Evolutionary conservation across 1,140 invertebrate genomes (phyloP).

Genomic region (Drosophila arizonae): DNA sequence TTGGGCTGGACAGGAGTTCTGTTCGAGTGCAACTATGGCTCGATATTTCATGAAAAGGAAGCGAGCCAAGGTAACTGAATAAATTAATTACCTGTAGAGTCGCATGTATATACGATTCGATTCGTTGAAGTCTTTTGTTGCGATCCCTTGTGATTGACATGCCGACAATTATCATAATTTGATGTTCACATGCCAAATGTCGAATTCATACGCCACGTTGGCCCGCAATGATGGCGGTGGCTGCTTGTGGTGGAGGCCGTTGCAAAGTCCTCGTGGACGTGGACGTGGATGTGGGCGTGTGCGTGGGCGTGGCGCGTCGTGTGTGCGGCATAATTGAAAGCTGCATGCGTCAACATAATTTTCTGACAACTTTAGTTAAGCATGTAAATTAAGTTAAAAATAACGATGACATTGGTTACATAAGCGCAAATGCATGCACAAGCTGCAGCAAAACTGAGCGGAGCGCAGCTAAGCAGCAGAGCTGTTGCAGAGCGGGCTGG

Average conservation of each 20-base stretch:
- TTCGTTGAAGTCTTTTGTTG: slow-evolving; percentile 5
- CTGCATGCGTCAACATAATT: slow-evolving; percentile 81
- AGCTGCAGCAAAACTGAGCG: slow-evolving; percentile 18
- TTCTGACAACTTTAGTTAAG: slow-evolving; percentile 81
- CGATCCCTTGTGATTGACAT: slow-evolving; percentile 37
- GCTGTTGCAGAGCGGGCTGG: neutral
- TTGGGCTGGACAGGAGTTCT: too few relatives aligned
- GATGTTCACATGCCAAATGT: slow-evolving; percentile 67
- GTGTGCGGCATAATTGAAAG: slow-evolving; percentile 79
- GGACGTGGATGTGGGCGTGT: slow-evolving; percentile 2
- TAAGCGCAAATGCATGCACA: slow-evolving; percentile 70
- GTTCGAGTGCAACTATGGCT: too few relatives aligned
- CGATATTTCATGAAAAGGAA: too few relatives aligned
- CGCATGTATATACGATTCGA: neutral
- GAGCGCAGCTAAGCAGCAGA: slow-evolving; percentile 14
- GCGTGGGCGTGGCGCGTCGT: slow-evolving; percentile 37
- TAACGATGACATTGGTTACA: slow-evolving; percentile 81
- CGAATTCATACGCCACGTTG: slow-evolving; percentile 67
- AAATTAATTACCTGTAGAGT: neutral
- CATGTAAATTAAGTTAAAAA: slow-evolving; percentile 81
- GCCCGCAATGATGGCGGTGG: slow-evolving; percentile 17
- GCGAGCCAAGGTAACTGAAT: neutral
- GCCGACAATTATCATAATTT: slow-evolving; percentile 71
- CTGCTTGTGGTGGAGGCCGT: slow-evolving; percentile 2
- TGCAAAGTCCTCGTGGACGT: slow-evolving; percentile 22